Base-by-base conservation (phyloP, 2,888 invertebrate genomes). In the Eudemis profundana region DNA sequence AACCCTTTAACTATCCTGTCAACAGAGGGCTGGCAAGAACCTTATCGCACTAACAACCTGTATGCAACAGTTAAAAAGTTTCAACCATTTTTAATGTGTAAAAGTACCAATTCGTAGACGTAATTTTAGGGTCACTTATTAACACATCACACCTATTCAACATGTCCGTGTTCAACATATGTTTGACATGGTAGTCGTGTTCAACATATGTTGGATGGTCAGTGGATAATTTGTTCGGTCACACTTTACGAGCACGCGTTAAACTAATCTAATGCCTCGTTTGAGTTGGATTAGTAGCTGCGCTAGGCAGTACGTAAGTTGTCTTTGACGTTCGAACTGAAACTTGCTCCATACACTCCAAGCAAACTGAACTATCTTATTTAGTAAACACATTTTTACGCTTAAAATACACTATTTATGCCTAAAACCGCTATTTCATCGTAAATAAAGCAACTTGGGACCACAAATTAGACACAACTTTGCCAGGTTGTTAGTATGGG, bases 171-270 rank as follows among this genome's bases (percentile, higher is more conserved):
- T 56, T 42, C 23, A 40, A 56, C 56, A 29, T 46, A 57, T 46
- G 57, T 46, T 61, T 46, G 36, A 38, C 29, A 60, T 40, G 60
- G 17, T 46, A 12, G 14, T n/a, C 56, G 69, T 60, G 70, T 61
- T 36, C 29, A 69, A 70, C 78, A 78, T 78, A 75, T 78, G 79
- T 74, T 69, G 61, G 66, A 60, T 63, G 67, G 65, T 68, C 69
- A 62, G 59, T 65, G 14, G 49, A 64, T 62, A 67, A 61, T 66
- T 56, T 49, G 61, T 49, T 61, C 14, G 33, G 23, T 42, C 56
- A 63, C 63, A 38, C 19, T 61, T 33, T 21, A 42, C 49, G 44
- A 61, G 17, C 40, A 49, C 47, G 59, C 8, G 51, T 38, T 19
- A 14, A 15, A 23, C 23, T 59, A 42, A 40, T 61, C 19, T 36